These are phyloP conservation scores for Amphiura filiformis DNA, from an alignment of 35 echinoderm and acorn worm species.

Conservation along the genomic window DNA sequence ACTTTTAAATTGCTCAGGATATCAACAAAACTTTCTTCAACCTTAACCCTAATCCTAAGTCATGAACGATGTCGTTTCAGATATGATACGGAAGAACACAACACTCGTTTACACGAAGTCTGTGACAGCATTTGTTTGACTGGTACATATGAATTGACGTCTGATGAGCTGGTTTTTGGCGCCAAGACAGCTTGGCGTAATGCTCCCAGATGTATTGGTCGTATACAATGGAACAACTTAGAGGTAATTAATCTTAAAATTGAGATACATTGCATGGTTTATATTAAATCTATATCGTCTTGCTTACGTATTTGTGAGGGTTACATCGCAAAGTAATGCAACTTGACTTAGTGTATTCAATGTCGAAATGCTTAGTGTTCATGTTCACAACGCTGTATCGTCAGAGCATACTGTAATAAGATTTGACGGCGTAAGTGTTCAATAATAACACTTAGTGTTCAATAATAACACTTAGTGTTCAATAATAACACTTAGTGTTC, in stretches of 20 bases:
- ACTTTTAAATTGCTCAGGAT: no score
- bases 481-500: no score
- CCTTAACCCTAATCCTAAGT: no score
- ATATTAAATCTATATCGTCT: background rate
- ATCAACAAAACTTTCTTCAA: no score
- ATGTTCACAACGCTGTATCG: background rate
- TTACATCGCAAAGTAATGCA: background rate
- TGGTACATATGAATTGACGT: constrained; percentile 54
- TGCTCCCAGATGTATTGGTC: constrained; percentile 47
- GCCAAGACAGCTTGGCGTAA: constrained; percentile 81
- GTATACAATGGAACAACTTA: constrained; percentile 73
- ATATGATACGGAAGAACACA: constrained; percentile 45
- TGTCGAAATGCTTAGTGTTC: background rate
- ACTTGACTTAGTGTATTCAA: background rate
- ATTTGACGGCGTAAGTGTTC: no score
- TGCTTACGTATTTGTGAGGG: background rate
- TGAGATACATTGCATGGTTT: background rate
- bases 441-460: no score
- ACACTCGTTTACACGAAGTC: constrained; percentile 46
- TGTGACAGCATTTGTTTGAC: constrained; percentile 28
- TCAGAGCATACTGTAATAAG: no score
- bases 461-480: no score
- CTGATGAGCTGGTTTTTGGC: constrained; percentile 66
- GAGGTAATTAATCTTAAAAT: constrained; percentile 36
- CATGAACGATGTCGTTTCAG: no score